Conservation (phyloP, 2,113 vertebrate genomes). For the Forbesichthys papilliferus region DNA sequence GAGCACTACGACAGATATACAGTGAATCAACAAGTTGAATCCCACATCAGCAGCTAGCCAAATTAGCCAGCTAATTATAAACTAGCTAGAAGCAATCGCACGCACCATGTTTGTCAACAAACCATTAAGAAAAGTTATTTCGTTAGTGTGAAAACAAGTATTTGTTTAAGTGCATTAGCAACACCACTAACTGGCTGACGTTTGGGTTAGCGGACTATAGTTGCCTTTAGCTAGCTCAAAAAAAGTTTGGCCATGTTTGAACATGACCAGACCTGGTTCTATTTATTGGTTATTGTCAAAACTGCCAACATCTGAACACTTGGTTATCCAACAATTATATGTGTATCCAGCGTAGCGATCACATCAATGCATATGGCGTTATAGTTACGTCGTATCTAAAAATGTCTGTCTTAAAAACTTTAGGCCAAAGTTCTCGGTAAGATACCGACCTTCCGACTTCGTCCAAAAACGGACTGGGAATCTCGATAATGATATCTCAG, state of each 20-base stretch:
- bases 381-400: conserved; percentile 17
- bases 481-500: conserved; percentile 29
- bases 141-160: conserved; percentile 16
- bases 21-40: conserved; percentile 81
- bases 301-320: conserved; percentile 16
- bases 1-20: conserved; percentile 61
- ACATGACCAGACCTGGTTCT: conserved; percentile 41
- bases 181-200: not conserved
- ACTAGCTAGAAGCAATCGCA: conserved; percentile 61
- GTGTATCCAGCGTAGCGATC: conserved; percentile 15
- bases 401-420: conserved; percentile 55
- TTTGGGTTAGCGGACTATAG: conserved; percentile 38
- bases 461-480: conserved; percentile 26
- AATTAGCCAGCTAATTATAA: conserved; percentile 61
- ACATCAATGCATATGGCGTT: not conserved
- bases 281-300: conserved; percentile 47
- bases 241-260: conserved; percentile 59
- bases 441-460: conserved; percentile 58
- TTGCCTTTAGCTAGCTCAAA: conserved; percentile 39
- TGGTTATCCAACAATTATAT: not conserved
- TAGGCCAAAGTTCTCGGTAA: conserved; percentile 67
- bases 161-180: not conserved
- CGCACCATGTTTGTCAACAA: conserved; percentile 69
- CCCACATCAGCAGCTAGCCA: conserved; percentile 67
- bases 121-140: conserved; percentile 22